Conservation (phyloP, 2,797 vertebrate genomes). For the Helostoma temminkii region DNA sequence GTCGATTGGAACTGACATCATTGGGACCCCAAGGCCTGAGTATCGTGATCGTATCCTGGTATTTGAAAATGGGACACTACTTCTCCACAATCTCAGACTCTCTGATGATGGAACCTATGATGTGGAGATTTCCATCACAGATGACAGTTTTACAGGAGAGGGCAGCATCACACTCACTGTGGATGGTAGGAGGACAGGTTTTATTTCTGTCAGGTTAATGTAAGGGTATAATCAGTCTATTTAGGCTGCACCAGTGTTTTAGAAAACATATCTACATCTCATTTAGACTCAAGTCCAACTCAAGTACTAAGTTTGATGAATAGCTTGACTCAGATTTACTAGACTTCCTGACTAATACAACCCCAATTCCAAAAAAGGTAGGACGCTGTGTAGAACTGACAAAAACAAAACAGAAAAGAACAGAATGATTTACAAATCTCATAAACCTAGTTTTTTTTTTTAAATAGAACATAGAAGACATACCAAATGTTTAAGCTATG, state of each 20-base stretch:
- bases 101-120: constrained; percentile 93
- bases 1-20: constrained; percentile 94
- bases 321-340: background rate
- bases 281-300: background rate
- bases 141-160: constrained; percentile 93
- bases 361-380: too few relatives aligned
- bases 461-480: too few relatives aligned
- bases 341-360: background rate
- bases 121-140: constrained; percentile 97
- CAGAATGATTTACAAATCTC: too few relatives aligned
- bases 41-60: constrained; percentile 94
- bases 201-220: background rate
- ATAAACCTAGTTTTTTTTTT: too few relatives aligned
- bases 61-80: constrained; percentile 93
- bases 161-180: constrained; percentile 94
- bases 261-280: background rate
- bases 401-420: too few relatives aligned
- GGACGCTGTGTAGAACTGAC: too few relatives aligned
- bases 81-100: constrained; percentile 91
- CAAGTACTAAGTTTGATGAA: background rate
- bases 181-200: constrained; percentile 86
- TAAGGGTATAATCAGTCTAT: background rate
- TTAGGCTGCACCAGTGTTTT: background rate
- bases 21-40: constrained; percentile 91
- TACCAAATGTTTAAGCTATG: too few relatives aligned